Conservation (phyloP, 2,113 vertebrate species). For the Lepus timidus region DNA sequence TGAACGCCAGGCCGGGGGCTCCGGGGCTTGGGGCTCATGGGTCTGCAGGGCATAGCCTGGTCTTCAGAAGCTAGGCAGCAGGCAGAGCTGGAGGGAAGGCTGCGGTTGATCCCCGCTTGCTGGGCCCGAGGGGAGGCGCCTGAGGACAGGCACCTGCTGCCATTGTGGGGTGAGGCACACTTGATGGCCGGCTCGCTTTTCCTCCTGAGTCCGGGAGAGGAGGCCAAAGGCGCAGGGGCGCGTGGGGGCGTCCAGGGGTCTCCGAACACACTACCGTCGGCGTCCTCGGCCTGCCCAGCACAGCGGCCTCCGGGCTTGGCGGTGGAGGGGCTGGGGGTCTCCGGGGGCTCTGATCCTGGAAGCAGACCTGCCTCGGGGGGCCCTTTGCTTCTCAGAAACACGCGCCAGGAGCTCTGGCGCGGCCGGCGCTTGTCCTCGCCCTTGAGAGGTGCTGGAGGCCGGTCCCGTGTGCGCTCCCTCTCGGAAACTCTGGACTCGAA, state of each 20-base stretch:
- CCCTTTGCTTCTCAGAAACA: constrained; percentile 86
- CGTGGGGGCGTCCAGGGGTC: constrained; percentile 75
- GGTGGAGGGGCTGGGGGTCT: background rate
- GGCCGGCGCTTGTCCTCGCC: constrained; percentile 84
- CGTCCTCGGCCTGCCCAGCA: constrained; percentile 47
- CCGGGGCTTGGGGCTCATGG: constrained; percentile 92
- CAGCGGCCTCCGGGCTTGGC: constrained; percentile 53
- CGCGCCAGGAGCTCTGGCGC: constrained; percentile 87
- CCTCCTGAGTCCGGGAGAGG: constrained; percentile 83
- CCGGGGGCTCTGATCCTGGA: constrained; percentile 68
- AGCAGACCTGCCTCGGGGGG: constrained; percentile 66
- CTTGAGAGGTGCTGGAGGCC: constrained; percentile 68
- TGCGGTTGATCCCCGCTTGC: constrained; percentile 6
- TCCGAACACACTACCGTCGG: background rate
- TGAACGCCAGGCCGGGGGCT: constrained; percentile 87
- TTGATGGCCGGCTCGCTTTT: constrained; percentile 83
- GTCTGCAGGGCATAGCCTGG: constrained; percentile 87
- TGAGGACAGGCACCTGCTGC: constrained; percentile 69
- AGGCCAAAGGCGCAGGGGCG: constrained; percentile 57
- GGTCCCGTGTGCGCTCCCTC: constrained; percentile 87
- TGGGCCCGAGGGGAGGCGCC: constrained; percentile 76
- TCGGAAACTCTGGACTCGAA: constrained; percentile 91
- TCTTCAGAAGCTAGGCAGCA: constrained; percentile 79
- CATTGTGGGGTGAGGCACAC: constrained; percentile 68
- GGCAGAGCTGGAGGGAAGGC: constrained; percentile 80